These are phyloP conservation scores for Etheostoma cragini DNA, from an alignment of 2,113 vertebrate species.

Conservation along the genomic window DNA sequence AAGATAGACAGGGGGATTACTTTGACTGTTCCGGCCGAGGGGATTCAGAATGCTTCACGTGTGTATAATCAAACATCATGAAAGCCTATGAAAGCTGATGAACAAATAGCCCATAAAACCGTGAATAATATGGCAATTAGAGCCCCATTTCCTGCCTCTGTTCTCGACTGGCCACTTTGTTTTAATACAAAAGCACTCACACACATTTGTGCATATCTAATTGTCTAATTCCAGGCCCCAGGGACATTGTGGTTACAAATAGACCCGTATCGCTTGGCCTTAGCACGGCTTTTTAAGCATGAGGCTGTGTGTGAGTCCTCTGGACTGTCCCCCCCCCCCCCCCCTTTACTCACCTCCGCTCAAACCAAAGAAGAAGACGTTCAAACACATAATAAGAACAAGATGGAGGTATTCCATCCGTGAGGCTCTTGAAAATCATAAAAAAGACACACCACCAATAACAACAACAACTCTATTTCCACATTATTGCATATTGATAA, in stretches of 20 bases:
- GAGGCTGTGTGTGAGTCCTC: conserved; percentile 33
- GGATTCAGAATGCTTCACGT: conserved; percentile 40
- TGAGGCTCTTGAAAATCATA: conserved; percentile 11
- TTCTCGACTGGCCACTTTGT: conserved; percentile 62
- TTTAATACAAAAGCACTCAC: conserved; percentile 63
- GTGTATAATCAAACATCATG: conserved; percentile 55
- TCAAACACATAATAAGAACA: conserved; percentile 53
- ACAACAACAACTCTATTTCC: conserved; percentile 1
- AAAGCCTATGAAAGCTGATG: conserved; percentile 57
- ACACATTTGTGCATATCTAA: conserved; percentile 74
- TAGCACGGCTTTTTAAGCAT: conserved; percentile 22
- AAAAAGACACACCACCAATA: not conserved
- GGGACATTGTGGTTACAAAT: conserved; percentile 60
- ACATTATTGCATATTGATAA: conserved; percentile 24
- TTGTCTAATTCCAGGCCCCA: conserved; percentile 66
- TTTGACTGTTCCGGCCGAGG: conserved; percentile 40
- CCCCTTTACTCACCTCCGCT: not conserved
- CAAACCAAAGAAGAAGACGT: conserved; percentile 21
- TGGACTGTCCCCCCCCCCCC: not conserved
- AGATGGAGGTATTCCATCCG: conserved; percentile 27
- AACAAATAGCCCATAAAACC: conserved; percentile 70
- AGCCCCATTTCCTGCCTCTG: conserved; percentile 74
- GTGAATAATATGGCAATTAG: conserved; percentile 73
- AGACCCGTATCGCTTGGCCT: conserved; percentile 51
- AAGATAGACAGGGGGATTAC: conserved; percentile 39